phyloP scores from a whole-genome alignment of 2,113 vertebrate species.

The Oxyruncus cristatus region DNA sequence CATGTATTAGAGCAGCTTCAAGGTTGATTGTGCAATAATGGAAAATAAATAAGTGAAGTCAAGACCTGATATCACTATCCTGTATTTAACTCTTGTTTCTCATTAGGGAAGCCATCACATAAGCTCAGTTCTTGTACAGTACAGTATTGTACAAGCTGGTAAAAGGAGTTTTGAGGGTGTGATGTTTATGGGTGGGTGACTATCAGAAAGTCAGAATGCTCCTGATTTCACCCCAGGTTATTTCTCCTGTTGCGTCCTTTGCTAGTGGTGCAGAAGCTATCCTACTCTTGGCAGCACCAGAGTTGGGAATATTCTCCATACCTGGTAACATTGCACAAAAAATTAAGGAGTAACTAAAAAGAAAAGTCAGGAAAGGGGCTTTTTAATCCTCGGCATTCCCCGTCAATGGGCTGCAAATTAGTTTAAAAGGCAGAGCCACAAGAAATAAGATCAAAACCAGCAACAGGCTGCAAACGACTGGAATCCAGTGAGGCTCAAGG shows the following conservation, averaged over 20 bases:
- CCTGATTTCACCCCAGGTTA: background rate
- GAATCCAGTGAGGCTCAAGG: background rate
- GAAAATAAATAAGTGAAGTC: background rate
- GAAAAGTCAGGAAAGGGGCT: background rate
- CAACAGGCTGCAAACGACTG: background rate
- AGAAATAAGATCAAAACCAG: background rate
- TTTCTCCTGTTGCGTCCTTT: background rate
- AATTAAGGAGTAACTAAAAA: background rate
- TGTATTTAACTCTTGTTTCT: background rate
- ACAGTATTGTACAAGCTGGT: too few species aligned
- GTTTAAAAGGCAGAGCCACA: background rate
- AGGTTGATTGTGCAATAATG: background rate
- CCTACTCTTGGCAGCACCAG: background rate
- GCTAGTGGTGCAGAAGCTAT: background rate
- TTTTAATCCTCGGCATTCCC: background rate
- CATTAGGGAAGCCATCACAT: background rate
- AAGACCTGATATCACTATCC: background rate
- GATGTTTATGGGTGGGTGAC: rapidly evolving
- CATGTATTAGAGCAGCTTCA: background rate
- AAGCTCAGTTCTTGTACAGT: background rate
- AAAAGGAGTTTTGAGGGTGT: background rate
- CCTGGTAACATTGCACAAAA: rapidly evolving
- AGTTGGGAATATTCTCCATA: background rate
- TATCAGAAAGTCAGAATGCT: background rate
- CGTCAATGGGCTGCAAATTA: background rate